Conservation (phyloP, 2,113 vertebrate species). For the Caranx ignobilis region DNA sequence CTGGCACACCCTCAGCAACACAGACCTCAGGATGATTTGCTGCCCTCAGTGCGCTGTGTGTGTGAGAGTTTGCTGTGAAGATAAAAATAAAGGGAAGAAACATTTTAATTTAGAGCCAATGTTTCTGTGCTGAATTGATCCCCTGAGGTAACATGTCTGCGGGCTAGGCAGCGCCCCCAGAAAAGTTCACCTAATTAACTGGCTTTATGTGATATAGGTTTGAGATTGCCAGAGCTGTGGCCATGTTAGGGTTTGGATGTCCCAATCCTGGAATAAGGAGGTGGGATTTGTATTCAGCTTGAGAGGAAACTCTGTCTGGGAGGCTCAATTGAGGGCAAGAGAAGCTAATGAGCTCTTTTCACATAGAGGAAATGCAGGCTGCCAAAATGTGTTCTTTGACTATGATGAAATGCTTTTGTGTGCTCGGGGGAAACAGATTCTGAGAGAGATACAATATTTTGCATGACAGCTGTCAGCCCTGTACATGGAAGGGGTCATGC, state of each 20-base stretch:
- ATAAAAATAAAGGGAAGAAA: not conserved
- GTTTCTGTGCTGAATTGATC: slow-evolving; percentile 4
- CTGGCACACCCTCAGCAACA: no score
- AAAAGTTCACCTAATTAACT: slow-evolving; percentile 43
- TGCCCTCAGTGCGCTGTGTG: no score
- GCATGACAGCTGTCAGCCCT: not conserved
- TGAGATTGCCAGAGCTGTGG: slow-evolving; percentile 22
- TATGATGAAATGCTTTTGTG: slow-evolving; percentile 36
- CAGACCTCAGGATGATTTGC: no score
- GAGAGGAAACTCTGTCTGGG: slow-evolving; percentile 46
- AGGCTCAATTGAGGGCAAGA: slow-evolving; percentile 53
- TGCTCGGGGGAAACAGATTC: slow-evolving; percentile 15
- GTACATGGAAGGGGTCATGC: not conserved
- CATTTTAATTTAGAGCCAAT: slow-evolving; percentile 7
- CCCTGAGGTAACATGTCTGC: not conserved
- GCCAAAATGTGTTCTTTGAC: slow-evolving; percentile 48
- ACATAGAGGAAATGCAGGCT: slow-evolving; percentile 44
- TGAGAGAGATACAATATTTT: slow-evolving; percentile 6
- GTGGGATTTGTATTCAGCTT: slow-evolving; percentile 59
- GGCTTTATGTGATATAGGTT: slow-evolving; percentile 30
- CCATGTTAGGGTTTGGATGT: slow-evolving; percentile 27
- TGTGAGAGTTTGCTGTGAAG: no score
- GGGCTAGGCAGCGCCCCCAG: not conserved
- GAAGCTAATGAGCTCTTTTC: slow-evolving; percentile 69
- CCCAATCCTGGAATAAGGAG: slow-evolving; percentile 18